phyloP scores from a whole-genome alignment of 2,113 vertebrate genomes.

The Bagarius yarrelli region DNA sequence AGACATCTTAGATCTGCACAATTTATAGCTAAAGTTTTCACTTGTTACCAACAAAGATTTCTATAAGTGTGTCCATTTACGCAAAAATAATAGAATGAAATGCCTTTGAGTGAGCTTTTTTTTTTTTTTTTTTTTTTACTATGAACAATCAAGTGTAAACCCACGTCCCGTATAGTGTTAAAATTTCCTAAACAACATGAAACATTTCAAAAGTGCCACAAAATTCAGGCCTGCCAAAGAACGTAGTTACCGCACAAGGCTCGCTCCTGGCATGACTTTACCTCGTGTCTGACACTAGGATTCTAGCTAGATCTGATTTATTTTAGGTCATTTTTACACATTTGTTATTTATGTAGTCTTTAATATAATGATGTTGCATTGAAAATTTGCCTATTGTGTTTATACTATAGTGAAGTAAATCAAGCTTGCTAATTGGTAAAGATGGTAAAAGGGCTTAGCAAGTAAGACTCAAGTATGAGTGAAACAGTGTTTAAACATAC shows the following conservation, averaged over 20 bases:
- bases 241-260: background rate
- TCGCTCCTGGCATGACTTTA: background rate
- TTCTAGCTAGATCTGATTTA: constrained; percentile 3
- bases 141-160: constrained; percentile 20
- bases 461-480: background rate
- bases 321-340: constrained; percentile 16
- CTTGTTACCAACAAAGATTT: constrained; percentile 26
- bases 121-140: constrained; percentile 7
- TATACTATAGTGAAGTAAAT: constrained; percentile 30
- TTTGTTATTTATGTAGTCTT: constrained; percentile 18
- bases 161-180: constrained; percentile 1
- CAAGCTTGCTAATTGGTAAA: constrained; percentile 17
- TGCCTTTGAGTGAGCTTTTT: constrained; percentile 23
- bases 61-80: constrained; percentile 17
- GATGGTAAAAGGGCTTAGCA: constrained; percentile 27
- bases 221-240: constrained; percentile 5
- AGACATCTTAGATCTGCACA: constrained; percentile 18
- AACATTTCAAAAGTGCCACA: constrained; percentile 5
- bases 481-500: constrained; percentile 18
- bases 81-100: too few relatives aligned
- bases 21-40: constrained; percentile 30
- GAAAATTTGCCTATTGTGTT: constrained; percentile 1
- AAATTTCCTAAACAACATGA: constrained; percentile 4
- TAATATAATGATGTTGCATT: constrained; percentile 18
- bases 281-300: background rate